These are phyloP conservation scores for Epirrhoe tristata DNA, from an alignment of 2,888 invertebrate species.

Conservation along the genomic window DNA sequence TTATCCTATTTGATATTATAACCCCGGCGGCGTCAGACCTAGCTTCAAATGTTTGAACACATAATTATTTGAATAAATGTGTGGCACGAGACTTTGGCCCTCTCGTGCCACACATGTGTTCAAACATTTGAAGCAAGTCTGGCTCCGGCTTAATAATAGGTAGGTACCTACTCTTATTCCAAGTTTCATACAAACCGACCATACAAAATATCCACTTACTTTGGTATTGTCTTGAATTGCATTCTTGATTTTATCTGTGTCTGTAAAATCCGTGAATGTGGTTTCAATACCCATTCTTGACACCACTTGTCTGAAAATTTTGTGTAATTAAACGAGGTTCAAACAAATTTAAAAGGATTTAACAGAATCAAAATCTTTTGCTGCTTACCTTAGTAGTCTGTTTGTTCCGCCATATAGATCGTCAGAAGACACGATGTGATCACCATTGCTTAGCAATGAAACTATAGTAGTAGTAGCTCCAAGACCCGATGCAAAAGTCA, in stretches of 20 bases:
- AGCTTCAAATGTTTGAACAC: too few relatives aligned
- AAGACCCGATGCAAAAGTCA: constrained; percentile 95
- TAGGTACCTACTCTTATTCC: too few relatives aligned
- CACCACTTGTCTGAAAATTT: constrained; percentile 84
- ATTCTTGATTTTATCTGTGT: constrained; percentile 87
- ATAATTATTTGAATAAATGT: too few relatives aligned
- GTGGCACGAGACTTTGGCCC: too few relatives aligned
- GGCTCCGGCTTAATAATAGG: too few relatives aligned
- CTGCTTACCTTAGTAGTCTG: constrained; percentile 83
- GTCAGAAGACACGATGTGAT: constrained; percentile 95
- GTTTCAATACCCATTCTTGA: constrained; percentile 89
- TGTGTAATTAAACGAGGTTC: constrained; percentile 35
- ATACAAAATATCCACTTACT: constrained; percentile 74
- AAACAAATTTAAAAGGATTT: neutral
- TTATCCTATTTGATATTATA: too few relatives aligned
- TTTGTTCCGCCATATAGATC: constrained; percentile 98
- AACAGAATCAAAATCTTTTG: neutral
- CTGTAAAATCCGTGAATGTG: constrained; percentile 91
- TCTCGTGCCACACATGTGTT: too few relatives aligned
- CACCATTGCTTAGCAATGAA: constrained; percentile 92
- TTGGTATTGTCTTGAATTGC: constrained; percentile 94
- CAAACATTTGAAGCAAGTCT: too few relatives aligned
- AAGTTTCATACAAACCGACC: neutral
- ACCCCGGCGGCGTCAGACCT: too few relatives aligned
- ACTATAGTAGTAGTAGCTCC: constrained; percentile 92